Evolutionary conservation across 2,797 vertebrate species (phyloP).

Genomic region (Anisognathus igniventris): DNA sequence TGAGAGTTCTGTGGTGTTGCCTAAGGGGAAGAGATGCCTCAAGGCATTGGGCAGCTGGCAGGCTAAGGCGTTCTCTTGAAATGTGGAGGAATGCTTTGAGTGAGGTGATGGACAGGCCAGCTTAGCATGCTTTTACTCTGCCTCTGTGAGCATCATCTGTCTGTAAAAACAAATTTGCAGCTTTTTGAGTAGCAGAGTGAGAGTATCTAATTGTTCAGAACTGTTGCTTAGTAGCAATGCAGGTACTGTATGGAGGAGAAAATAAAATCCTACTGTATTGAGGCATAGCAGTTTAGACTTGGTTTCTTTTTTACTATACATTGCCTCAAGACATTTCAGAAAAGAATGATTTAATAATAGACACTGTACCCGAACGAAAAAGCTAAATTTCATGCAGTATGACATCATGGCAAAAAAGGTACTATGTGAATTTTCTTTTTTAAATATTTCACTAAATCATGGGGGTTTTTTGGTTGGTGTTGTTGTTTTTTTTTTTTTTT

Average conservation of each 20-base stretch:
- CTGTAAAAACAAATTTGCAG: neutral
- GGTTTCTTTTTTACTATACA: neutral
- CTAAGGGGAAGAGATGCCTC: neutral
- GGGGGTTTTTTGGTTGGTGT: no score
- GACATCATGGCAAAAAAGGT: neutral
- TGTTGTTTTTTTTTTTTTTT: no score
- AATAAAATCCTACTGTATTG: neutral
- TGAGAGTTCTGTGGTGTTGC: neutral
- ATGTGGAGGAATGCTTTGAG: neutral
- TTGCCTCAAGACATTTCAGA: neutral
- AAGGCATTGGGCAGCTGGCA: neutral
- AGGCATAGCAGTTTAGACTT: neutral
- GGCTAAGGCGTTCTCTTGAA: neutral
- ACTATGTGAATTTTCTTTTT: neutral
- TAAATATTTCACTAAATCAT: neutral
- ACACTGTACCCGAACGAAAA: neutral
- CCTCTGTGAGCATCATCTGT: neutral
- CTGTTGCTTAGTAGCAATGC: neutral
- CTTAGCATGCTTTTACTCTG: no score
- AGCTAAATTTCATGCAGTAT: neutral
- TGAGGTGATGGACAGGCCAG: neutral
- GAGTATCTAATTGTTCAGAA: neutral
- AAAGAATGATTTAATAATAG: neutral
- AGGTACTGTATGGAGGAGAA: neutral
- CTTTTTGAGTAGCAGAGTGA: neutral